A percentile compares a stretch with the other conserved stretches of the same genome.
Evolutionary conservation across 2,797 vertebrate species (phyloP).

Genomic region (Margarornis squamiger): DNA sequence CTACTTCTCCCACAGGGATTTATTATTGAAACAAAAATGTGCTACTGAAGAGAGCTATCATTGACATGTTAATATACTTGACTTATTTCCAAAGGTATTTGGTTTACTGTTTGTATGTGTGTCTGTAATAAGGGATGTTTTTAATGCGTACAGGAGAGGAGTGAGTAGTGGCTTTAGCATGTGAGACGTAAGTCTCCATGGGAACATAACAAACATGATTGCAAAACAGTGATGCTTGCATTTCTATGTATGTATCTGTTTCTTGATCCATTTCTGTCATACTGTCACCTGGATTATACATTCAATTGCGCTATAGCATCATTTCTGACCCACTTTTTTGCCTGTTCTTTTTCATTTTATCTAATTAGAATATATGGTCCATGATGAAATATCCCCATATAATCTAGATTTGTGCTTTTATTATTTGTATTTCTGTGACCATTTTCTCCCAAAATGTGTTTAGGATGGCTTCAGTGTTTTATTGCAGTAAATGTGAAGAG

Average conservation of each 20-base stretch:
- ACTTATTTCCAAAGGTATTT: conserved; percentile 8
- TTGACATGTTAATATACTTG: not conserved
- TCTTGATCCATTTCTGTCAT: not conserved
- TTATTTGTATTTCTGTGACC: not conserved
- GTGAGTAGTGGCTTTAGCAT: not conserved
- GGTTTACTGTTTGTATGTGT: not conserved
- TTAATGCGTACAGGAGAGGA: not conserved
- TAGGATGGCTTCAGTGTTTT: not conserved
- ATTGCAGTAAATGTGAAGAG: not conserved
- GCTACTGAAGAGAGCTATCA: not conserved
- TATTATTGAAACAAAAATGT: not conserved
- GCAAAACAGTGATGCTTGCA: not conserved
- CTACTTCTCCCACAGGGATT: not conserved
- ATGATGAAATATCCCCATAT: not conserved
- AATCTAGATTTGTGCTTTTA: not conserved
- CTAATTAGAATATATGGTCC: not conserved
- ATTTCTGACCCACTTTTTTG: not conserved
- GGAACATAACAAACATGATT: not conserved
- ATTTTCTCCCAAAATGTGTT: not conserved
- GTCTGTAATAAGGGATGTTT: not conserved
- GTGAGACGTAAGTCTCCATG: not conserved
- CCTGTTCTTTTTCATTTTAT: conserved; percentile 2
- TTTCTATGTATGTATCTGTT: not conserved
- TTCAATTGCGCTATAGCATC: not conserved
- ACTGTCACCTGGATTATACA: not conserved